These are phyloP conservation scores for Drosophila ohnishii DNA, from an alignment of 1,140 invertebrate species.

Conservation along the genomic window DNA sequence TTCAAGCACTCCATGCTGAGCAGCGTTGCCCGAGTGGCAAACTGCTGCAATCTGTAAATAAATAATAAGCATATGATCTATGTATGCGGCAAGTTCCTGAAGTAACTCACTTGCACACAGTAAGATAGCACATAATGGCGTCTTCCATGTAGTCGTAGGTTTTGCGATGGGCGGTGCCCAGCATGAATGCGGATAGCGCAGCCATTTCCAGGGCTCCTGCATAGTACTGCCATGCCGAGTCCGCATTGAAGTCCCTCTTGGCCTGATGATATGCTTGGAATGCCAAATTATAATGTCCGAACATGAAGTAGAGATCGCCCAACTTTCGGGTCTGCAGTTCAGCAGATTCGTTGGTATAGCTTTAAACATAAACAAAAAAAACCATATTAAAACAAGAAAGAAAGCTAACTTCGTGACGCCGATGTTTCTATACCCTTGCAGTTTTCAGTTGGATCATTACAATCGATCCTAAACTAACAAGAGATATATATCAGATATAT, in stretches of 20 bases:
- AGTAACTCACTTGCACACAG: slow-evolving; percentile 89
- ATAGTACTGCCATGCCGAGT: slow-evolving; percentile 98
- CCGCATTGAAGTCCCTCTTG: slow-evolving; percentile 97
- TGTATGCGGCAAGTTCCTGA: too few species aligned
- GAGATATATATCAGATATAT: too few species aligned
- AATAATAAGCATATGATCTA: neutral
- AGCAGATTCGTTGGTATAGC: slow-evolving; percentile 93
- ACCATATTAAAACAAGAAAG: neutral
- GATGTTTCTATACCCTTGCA: too few species aligned
- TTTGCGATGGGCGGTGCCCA: slow-evolving; percentile 89
- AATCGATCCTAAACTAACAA: too few species aligned
- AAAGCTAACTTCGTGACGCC: too few species aligned
- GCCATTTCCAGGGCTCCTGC: slow-evolving; percentile 98
- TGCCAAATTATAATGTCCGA: slow-evolving; percentile 95
- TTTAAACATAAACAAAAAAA: slow-evolving; percentile 72
- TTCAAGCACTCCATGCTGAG: slow-evolving; percentile 94
- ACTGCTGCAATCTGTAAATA: slow-evolving; percentile 89
- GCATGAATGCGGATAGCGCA: slow-evolving; percentile 95
- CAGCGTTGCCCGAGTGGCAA: slow-evolving; percentile 94
- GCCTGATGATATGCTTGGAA: slow-evolving; percentile 97
- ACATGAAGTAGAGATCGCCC: slow-evolving; percentile 98
- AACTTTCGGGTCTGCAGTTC: slow-evolving; percentile 96
- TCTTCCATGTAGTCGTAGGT: slow-evolving; percentile 96
- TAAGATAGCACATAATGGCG: slow-evolving; percentile 94
- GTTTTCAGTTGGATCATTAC: too few species aligned